Evolutionary conservation across 2,888 invertebrate genomes (phyloP), one percentile per base, ranked within the genome.

Genomic region (Sceliomorpha sp.): DNA sequence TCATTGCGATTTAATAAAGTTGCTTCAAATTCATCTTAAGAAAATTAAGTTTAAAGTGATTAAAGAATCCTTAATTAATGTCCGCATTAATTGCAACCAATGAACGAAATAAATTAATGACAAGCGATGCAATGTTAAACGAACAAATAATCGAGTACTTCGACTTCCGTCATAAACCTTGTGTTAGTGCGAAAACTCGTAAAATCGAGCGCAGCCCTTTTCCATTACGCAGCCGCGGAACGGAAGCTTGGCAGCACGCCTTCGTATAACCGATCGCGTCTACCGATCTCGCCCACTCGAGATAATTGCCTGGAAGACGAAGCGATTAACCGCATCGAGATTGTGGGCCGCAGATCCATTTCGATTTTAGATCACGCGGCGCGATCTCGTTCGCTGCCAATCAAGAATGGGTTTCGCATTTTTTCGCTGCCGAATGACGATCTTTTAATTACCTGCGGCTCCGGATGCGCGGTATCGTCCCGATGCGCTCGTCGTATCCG

Each of bases 251-350:
- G 45, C 73, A 63, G 63, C 70, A 62, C 70, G 74, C 63, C 66
- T 71, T 56, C 73, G 60, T 73, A 55, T 51, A 68, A 73, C 72
- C 72, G 74, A 82, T 79, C 77, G 75, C 66, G 70, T 73, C 78
- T 72, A 63, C 75, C 75, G 78, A 82, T 82, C 81, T 81, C 80
- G 81, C 79, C 80, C 82, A 83, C 83, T 81, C 82, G 79, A 75
- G 79, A 85, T 85, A 85, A 85, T 85, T 85, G 79, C 82, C 78
- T 84, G 80, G 80, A 83, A 81, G 82, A 81, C 82, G 75, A 75
- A 75, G 74, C 79, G 81, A 83, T 82, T 83, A 82, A 82, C 78
- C 73, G 79, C 71, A 70, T 72, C 55, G 63, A 75, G 76, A 79
- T 79, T 70, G 76, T 77, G 74, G 77, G 75, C 74, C 73, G 75